Evolutionary conservation across 2,888 invertebrate genomes (phyloP).

Genomic region (Periphyllus acericola): DNA sequence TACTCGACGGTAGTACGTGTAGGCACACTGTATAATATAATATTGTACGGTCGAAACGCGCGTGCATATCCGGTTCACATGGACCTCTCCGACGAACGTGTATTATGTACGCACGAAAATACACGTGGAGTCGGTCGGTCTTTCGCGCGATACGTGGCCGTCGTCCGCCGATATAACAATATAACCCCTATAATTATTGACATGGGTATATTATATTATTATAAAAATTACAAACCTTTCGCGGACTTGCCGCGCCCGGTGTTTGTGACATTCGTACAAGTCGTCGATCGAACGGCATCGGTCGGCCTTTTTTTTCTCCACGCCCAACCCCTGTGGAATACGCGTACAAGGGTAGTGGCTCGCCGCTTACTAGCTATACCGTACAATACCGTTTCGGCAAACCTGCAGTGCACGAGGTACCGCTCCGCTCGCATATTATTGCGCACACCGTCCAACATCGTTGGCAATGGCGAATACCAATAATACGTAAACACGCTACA

Average conservation of each 20-base stretch:
- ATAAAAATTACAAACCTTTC: background rate
- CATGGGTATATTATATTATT: background rate
- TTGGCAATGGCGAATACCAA: too few relatives aligned
- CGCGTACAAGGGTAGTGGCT: background rate
- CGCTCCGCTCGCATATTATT: too few relatives aligned
- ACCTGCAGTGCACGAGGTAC: background rate
- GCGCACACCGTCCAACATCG: background rate
- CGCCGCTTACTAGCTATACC: background rate
- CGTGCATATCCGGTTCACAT: conserved; percentile 43
- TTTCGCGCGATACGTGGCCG: background rate
- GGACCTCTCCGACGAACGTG: background rate
- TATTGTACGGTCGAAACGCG: background rate
- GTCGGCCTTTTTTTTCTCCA: background rate
- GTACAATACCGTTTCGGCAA: background rate
- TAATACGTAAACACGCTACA: too few relatives aligned
- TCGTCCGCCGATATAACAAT: background rate
- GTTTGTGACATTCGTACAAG: background rate
- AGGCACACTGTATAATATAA: background rate
- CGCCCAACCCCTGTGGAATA: background rate
- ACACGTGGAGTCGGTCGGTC: background rate
- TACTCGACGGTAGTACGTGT: background rate
- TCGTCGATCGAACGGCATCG: background rate
- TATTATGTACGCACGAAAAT: too few relatives aligned
- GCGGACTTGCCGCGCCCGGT: background rate
- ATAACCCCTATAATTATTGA: conserved; percentile 8